Evolutionary conservation across 2,888 invertebrate species (phyloP).

Genomic region (Lathronympha strigana): DNA sequence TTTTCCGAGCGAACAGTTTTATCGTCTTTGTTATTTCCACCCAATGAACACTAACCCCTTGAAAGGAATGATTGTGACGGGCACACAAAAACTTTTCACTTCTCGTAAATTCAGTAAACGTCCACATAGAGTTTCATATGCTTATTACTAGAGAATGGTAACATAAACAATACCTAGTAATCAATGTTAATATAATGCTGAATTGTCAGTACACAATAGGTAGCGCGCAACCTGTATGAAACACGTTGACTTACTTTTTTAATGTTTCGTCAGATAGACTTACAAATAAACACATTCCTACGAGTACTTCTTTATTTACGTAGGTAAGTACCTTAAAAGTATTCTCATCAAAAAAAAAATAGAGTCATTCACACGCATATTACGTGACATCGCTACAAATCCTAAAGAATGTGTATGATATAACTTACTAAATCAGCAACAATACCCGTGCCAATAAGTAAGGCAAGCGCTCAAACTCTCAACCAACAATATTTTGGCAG

Average conservation of each 20-base stretch:
- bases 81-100: conserved; percentile 66
- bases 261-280: no score
- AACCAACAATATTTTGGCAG: conserved; percentile 12
- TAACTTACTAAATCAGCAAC: background rate
- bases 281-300: no score
- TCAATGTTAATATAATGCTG: background rate
- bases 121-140: conserved; percentile 1
- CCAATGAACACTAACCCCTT: conserved; percentile 79
- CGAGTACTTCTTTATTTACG: no score
- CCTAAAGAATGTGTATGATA: background rate
- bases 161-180: background rate
- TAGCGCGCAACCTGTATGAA: no score
- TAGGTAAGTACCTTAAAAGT: background rate
- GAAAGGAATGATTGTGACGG: conserved; percentile 75
- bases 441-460: conserved; percentile 7
- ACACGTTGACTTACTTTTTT: no score
- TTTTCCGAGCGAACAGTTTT: conserved; percentile 81
- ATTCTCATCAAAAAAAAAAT: background rate
- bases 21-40: conserved; percentile 82
- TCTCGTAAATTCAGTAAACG: conserved; percentile 50
- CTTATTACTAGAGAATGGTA: no score
- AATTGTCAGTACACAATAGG: no score
- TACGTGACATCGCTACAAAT: conserved; percentile 10
- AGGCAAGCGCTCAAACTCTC: background rate
- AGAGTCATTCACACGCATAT: conserved; percentile 3